Base-by-base conservation (phyloP, 2,888 invertebrate genomes). In the Microplitis manilae region DNA sequence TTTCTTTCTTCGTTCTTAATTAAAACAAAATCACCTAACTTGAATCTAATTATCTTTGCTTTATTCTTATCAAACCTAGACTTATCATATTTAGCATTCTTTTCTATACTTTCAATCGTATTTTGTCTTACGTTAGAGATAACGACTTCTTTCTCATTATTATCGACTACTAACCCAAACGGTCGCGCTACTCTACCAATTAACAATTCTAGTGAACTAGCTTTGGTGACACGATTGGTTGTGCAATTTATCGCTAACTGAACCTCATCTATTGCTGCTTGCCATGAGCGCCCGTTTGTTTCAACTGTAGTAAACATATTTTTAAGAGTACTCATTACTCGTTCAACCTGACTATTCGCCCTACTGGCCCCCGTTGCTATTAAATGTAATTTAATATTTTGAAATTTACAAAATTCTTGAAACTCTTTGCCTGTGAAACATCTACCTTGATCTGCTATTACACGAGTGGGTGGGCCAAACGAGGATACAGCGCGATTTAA, bases 231-330 rank as follows among this genome's bases (percentile, higher is more conserved):
- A 30, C 30, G 30, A 30, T 2, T 30, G 2, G 30, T 67, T 0
- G 85, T 84, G 59, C 82, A 80, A 78, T 86, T 86, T 1, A 86
- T 68, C 1, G 84, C 82, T 2, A 85, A 74, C 68, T 86, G 86
- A 5, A 85, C 72, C 4, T 86, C 84, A 6, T 68, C 79, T 61
- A 86, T 39, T 0, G 83, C 81, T 69, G 82, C 83, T 61, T 85
- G 85, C 85, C 85, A 86, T 0, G 84, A 81, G 2, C 77, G 70
- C 20, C 81, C 73, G 5, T 62, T 76, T 7, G 73, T 73, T 70
- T 86, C 85, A 7, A 82, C 83, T 83, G 62, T 6, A 62, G 62
- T 62, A 17, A 62, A 62, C 62, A 62, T 62, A 20, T 15, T 62
- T 62, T 62, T 82, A 6, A 84, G 75, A 13, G 78, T 78, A 59